Evolutionary conservation across 2,113 vertebrate species (phyloP).

Genomic region (Mungos mungo): DNA sequence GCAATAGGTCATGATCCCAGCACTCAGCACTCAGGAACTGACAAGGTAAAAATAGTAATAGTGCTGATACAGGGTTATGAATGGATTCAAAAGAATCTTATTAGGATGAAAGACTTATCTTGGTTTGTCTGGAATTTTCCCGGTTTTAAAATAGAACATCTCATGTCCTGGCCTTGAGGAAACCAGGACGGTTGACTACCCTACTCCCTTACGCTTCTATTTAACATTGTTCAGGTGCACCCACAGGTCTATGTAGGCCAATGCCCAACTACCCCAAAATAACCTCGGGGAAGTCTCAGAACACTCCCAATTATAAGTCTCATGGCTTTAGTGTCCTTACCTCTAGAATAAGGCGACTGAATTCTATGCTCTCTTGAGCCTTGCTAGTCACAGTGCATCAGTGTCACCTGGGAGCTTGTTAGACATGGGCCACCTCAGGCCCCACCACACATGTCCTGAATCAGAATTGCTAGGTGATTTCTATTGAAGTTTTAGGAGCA

Average conservation of each 20-base stretch:
- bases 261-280: background rate
- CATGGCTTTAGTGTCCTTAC: background rate
- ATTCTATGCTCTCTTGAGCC: background rate
- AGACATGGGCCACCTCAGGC: background rate
- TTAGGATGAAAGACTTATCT: background rate
- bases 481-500: background rate
- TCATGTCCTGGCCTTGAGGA: background rate
- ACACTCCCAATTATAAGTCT: background rate
- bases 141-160: slow-evolving; percentile 12
- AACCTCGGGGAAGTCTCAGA: background rate
- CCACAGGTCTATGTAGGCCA: background rate
- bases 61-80: background rate
- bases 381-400: background rate
- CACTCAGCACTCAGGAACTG: background rate
- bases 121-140: background rate
- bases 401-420: background rate
- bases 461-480: background rate
- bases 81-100: background rate
- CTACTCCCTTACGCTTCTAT: background rate
- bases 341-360: background rate
- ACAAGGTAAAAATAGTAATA: background rate
- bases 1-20: background rate
- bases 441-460: background rate
- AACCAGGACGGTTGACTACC: background rate
- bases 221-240: background rate